phyloP scores from a whole-genome alignment of 2,797 vertebrate genomes.

The Aselliscus stoliczkanus region DNA sequence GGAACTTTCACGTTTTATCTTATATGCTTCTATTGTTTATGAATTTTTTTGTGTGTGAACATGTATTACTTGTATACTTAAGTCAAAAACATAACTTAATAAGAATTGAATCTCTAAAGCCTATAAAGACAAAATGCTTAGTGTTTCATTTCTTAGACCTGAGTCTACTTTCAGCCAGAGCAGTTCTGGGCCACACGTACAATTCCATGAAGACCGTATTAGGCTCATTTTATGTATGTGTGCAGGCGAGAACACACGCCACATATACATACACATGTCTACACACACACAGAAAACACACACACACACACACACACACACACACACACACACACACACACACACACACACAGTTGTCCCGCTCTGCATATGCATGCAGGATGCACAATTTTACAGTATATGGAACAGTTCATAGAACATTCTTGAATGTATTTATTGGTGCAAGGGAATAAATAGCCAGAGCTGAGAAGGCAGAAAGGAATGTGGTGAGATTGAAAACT shows the following conservation, averaged over 20 bases:
- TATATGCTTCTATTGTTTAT: neutral
- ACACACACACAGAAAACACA: too few species aligned
- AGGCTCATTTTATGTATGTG: too few species aligned
- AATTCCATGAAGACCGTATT: neutral
- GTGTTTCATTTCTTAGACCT: neutral
- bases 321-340: too few species aligned
- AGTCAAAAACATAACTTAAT: neutral
- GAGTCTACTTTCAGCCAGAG: neutral
- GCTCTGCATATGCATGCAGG: neutral
- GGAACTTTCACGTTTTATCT: neutral
- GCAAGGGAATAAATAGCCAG: neutral
- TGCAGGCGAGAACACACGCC: too few species aligned
- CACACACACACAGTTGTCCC: neutral
- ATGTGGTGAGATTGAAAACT: neutral
- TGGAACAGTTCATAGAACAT: neutral
- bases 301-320: too few species aligned
- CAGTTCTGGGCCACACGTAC: neutral
- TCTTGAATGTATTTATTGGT: neutral
- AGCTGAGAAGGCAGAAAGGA: neutral
- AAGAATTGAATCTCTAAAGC: neutral
- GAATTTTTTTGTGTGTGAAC: neutral
- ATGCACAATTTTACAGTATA: neutral
- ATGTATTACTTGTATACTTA: neutral
- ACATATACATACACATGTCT: too few species aligned
- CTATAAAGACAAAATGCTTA: neutral